Base-by-base conservation (phyloP, 23 tunicate species). In the Styela plicata region DNA sequence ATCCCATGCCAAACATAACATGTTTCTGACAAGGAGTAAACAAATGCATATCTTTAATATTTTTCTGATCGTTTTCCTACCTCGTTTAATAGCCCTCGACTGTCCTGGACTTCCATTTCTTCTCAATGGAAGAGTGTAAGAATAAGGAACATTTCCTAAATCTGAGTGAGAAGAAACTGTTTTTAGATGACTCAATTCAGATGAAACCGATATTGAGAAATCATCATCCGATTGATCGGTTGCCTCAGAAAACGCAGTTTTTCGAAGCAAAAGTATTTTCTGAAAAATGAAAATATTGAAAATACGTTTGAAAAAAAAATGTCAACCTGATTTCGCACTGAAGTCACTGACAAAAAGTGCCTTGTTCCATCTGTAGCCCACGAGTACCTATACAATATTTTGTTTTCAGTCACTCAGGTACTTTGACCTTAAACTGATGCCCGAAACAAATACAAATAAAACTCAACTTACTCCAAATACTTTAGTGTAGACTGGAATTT, bases 191-290 rank as follows among this genome's bases (percentile, higher is more conserved):
- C 37, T 28, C 17, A 33, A 27, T 26, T 28, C 34, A 31, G 34
- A 26, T 13, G 64, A 20, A 53, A 27, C 64, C 7, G 66, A 26
- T 24, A 26, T 7, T 36, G 28, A 22, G 0, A 24, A 35, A 7
- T 90, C 96, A 26, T 90, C 89, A 62, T 82, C 96, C 23, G 96
- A 90, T 2, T 85, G 81, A 24, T 90, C 96, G 16, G 96, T 80
- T 24, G 89, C 85, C 62, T 90, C 96, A 10, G 86, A 36, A 53
- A 90, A 90, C 21, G 96, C 87, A 34, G 64, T 80, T 19, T 53
- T 65, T 13, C 89, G 89, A 62, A 90, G 31, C 25, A 34, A 83
- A 0, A 74, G 67, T 21, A 79, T 64, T 74, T 26, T 79, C 86
- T 88, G 73, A 70, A 37, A 33, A 2, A 18, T 22, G 18, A 74